Evolutionary conservation across 2,888 invertebrate species (phyloP).

Genomic region (Sepioteuthis lessoniana): DNA sequence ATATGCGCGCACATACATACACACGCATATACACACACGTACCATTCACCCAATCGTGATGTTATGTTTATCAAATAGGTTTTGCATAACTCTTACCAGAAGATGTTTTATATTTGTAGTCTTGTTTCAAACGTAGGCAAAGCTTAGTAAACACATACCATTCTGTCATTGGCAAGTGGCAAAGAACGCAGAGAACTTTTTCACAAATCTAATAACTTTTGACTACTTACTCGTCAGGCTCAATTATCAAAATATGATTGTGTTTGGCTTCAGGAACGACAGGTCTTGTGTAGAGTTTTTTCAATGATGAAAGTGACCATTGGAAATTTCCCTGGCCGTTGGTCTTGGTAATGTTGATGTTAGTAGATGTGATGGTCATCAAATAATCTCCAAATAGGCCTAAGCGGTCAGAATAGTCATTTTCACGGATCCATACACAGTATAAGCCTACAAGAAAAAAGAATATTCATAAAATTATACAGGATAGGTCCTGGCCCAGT

Average conservation of each 20-base stretch:
- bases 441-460: constrained; percentile 7
- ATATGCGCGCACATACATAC: too few species aligned
- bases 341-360: not conserved
- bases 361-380: not conserved
- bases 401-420: not conserved
- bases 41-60: too few species aligned
- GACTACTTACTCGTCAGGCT: constrained; percentile 35
- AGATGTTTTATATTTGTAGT: too few species aligned
- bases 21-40: too few species aligned
- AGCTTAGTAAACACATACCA: too few species aligned
- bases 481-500: too few species aligned
- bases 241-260: constrained; percentile 41
- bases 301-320: constrained; percentile 17
- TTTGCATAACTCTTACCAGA: too few species aligned
- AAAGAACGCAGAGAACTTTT: too few species aligned
- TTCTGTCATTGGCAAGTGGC: too few species aligned
- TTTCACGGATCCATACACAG: constrained; percentile 36
- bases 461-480: too few species aligned
- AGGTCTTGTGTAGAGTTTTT: not conserved
- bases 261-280: constrained; percentile 2
- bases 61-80: too few species aligned
- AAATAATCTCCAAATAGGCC: not conserved
- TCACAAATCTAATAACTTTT: not conserved
- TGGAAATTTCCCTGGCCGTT: not conserved
- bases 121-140: too few species aligned